phyloP scores from a whole-genome alignment of 2,113 vertebrate species.

The Bubalus kerabau region DNA sequence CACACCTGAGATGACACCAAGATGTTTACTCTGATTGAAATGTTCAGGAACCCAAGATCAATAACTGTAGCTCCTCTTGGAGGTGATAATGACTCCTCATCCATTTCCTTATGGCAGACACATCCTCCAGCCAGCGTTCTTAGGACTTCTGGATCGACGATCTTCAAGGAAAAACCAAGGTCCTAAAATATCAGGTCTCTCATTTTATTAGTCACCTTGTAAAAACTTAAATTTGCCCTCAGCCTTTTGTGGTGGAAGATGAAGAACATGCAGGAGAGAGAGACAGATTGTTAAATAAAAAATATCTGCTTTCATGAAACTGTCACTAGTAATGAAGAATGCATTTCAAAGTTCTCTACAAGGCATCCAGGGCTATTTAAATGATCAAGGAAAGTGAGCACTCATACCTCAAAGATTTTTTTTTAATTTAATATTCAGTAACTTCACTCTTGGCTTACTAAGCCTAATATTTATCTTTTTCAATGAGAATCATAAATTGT shows the following conservation, averaged over 20 bases:
- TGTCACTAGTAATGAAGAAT: constrained; percentile 56
- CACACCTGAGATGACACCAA: background rate
- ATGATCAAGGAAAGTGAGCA: constrained; percentile 30
- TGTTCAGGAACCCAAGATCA: background rate
- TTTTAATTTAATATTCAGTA: constrained; percentile 34
- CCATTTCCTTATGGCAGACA: background rate
- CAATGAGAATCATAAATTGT: background rate
- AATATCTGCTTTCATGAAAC: constrained; percentile 43
- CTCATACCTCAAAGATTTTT: background rate
- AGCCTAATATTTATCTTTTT: constrained; percentile 45
- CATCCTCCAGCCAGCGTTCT: background rate
- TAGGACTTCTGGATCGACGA: background rate
- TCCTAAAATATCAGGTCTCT: constrained; percentile 7
- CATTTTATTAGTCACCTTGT: constrained; percentile 48
- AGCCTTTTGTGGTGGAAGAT: constrained; percentile 20
- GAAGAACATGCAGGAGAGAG: background rate
- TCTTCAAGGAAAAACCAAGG: constrained; percentile 18
- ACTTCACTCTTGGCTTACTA: constrained; percentile 31
- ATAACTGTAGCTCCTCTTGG: background rate
- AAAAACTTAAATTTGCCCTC: constrained; percentile 40
- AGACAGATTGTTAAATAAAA: constrained; percentile 55
- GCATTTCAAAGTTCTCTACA: constrained; percentile 19
- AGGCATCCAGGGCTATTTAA: constrained; percentile 39
- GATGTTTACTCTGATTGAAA: background rate
- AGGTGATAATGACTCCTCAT: background rate